Conservation (phyloP, 2,113 vertebrate species). For the Sialia sialis region DNA sequence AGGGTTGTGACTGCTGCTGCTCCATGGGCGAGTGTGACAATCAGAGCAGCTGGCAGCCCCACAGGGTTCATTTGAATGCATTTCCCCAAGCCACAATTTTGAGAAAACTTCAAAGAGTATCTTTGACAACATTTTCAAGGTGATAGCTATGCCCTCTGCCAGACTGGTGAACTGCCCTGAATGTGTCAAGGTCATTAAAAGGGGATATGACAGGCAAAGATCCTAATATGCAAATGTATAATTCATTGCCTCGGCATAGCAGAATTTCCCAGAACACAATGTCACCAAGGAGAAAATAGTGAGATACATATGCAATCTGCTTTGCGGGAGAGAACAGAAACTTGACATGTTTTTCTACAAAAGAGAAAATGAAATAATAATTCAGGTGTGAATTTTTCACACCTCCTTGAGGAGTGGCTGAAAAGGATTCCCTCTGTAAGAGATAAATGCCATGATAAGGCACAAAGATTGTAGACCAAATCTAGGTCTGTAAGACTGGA, state of each 20-base stretch:
- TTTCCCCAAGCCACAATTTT: neutral
- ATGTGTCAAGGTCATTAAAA: neutral
- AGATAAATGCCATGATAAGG: neutral
- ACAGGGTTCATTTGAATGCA: neutral
- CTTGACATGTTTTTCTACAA: neutral
- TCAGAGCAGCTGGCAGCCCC: neutral
- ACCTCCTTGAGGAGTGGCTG: neutral
- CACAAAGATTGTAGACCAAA: neutral
- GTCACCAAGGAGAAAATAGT: neutral
- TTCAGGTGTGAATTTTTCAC: neutral
- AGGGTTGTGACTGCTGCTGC: neutral
- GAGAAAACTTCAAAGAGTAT: neutral
- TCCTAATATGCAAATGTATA: neutral
- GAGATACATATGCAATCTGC: neutral
- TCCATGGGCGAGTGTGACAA: rapidly evolving
- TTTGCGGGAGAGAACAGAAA: neutral
- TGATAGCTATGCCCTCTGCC: neutral
- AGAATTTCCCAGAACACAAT: neutral
- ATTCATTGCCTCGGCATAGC: neutral
- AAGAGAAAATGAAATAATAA: neutral
- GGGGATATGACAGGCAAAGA: neutral
- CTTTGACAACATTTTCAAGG: neutral
- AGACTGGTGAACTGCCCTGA: neutral
- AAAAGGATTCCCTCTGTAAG: neutral
- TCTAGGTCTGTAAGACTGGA: neutral